Conservation (phyloP, 2,888 invertebrate genomes). For the Drosophila nr. perissopoda region DNA sequence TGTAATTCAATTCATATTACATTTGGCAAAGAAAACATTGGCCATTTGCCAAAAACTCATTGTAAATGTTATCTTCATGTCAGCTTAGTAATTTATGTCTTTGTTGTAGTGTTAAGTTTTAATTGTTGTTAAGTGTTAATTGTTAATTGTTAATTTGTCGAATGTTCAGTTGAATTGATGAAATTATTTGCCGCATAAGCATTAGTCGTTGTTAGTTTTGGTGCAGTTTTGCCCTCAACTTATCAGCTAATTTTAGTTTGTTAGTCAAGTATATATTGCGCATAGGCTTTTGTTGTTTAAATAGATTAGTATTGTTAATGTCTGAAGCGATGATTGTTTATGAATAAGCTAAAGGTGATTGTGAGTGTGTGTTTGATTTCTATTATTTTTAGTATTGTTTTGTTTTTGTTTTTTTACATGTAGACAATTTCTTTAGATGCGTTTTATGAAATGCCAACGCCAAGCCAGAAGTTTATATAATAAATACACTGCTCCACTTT, state of each 20-base stretch:
- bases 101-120: background rate
- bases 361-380: slow-evolving; percentile 10
- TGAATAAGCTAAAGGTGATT: slow-evolving; percentile 25
- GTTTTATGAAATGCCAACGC: slow-evolving; percentile 16
- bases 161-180: slow-evolving; percentile 11
- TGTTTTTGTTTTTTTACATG: slow-evolving; percentile 6
- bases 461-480: slow-evolving; percentile 27
- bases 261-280: slow-evolving; percentile 58
- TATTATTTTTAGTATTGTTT: background rate
- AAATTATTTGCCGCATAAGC: slow-evolving; percentile 24
- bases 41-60: slow-evolving; percentile 30
- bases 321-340: slow-evolving; percentile 26
- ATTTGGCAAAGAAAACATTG: slow-evolving; percentile 15
- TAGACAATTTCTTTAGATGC: slow-evolving; percentile 9
- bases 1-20: slow-evolving; percentile 36
- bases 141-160: background rate
- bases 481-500: slow-evolving; percentile 53
- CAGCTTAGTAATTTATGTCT: slow-evolving; percentile 19
- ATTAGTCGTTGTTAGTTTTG: slow-evolving; percentile 63
- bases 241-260: slow-evolving; percentile 63
- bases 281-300: slow-evolving; percentile 20
- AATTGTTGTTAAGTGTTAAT: slow-evolving; percentile 20
- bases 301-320: slow-evolving; percentile 42
- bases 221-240: slow-evolving; percentile 51
- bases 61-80: slow-evolving; percentile 31